These are phyloP conservation scores for Agrotis exclamationis DNA, from an alignment of 2,888 invertebrate genomes.

Conservation along the genomic window DNA sequence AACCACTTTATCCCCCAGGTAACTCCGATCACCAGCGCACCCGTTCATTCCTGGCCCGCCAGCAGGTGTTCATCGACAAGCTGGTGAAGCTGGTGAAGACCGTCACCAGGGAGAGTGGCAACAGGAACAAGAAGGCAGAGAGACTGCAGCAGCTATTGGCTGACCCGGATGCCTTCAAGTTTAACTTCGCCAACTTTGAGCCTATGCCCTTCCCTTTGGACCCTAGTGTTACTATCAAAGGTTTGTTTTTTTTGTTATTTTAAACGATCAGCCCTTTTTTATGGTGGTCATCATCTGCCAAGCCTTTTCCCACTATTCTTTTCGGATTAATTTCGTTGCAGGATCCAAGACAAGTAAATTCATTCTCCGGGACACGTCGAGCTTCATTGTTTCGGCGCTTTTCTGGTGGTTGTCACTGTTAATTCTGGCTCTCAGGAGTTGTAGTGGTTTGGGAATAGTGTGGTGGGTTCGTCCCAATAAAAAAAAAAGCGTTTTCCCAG, in stretches of 20 bases:
- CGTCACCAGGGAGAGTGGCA: slow-evolving; percentile 97
- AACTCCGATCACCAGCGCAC: slow-evolving; percentile 94
- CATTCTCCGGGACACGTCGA: no score
- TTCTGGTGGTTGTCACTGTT: no score
- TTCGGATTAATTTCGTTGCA: no score
- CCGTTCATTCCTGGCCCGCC: slow-evolving; percentile 94
- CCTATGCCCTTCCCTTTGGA: slow-evolving; percentile 98
- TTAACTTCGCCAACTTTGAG: slow-evolving; percentile 97
- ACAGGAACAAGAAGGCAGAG: slow-evolving; percentile 97
- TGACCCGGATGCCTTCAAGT: slow-evolving; percentile 95
- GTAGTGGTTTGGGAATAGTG: no score
- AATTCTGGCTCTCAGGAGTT: no score
- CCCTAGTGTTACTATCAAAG: slow-evolving; percentile 97
- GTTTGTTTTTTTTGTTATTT: neutral
- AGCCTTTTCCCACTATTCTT: no score
- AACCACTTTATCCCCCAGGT: slow-evolving; percentile 75
- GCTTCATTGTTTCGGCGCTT: no score
- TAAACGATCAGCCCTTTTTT: no score
- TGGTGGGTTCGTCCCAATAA: no score
- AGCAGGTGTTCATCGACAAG: slow-evolving; percentile 97
- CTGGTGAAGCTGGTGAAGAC: slow-evolving; percentile 96
- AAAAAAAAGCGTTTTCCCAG: no score
- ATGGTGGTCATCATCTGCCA: no score
- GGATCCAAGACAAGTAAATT: no score
- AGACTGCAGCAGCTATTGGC: slow-evolving; percentile 96